Evolutionary conservation across 2,888 invertebrate genomes (phyloP).

Genomic region (Ormyrus rosae): DNA sequence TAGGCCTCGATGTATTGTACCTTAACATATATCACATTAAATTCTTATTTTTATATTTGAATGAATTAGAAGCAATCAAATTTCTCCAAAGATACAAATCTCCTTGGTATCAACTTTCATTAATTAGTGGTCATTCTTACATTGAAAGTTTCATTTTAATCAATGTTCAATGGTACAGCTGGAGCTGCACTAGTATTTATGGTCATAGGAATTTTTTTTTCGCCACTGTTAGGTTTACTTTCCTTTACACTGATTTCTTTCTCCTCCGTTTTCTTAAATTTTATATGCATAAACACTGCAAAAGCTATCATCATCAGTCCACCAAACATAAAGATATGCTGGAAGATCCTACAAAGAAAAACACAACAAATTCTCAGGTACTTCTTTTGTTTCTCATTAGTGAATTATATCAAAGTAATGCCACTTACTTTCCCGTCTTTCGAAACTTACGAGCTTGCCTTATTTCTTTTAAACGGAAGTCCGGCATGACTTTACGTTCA

Average conservation of each 20-base stretch:
- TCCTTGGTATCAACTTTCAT: no score
- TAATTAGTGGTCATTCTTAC: no score
- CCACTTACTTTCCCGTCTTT: slow-evolving; percentile 61
- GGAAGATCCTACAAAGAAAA: slow-evolving; percentile 19
- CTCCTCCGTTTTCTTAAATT: slow-evolving; percentile 59
- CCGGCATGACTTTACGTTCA: slow-evolving; percentile 78
- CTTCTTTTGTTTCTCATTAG: not conserved
- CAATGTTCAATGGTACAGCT: slow-evolving; percentile 60
- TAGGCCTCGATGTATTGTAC: no score
- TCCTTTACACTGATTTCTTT: slow-evolving; percentile 53
- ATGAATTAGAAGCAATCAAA: no score
- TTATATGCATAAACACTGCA: slow-evolving; percentile 69
- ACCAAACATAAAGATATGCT: slow-evolving; percentile 21
- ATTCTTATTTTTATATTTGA: no score
- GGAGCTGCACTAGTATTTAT: slow-evolving; percentile 54
- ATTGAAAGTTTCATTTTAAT: not conserved
- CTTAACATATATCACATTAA: no score
- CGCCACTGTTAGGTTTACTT: no score
- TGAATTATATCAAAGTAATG: not conserved
- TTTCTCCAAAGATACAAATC: no score
- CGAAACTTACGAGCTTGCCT: slow-evolving; percentile 59
- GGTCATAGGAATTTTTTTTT: no score
- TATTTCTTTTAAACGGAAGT: slow-evolving; percentile 65
- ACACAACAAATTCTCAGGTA: no score
- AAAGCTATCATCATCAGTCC: slow-evolving; percentile 67